phyloP scores from a whole-genome alignment of 2,113 vertebrate species.

The Heterotilapia buettikoferi region DNA sequence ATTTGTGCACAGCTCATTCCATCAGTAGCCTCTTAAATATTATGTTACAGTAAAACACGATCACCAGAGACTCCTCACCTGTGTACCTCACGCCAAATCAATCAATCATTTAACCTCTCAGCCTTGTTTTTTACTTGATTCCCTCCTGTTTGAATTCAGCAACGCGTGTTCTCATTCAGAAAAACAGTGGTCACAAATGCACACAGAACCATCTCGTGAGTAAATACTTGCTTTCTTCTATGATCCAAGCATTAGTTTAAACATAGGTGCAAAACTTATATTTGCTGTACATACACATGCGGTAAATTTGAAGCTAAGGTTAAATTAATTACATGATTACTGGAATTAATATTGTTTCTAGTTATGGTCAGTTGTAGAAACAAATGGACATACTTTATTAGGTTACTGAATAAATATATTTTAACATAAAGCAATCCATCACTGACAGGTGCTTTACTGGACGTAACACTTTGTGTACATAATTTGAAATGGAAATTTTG shows the following conservation, averaged over 20 bases:
- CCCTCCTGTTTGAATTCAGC: not conserved
- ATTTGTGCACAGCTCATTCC: not conserved
- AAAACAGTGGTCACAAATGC: not conserved
- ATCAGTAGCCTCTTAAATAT: not conserved
- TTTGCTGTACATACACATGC: not conserved
- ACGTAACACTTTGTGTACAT: not conserved
- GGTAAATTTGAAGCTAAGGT: not conserved
- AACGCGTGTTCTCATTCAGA: not conserved
- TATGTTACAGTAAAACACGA: not conserved
- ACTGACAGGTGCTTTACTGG: not conserved
- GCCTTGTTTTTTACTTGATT: not conserved
- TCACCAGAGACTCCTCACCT: not conserved
- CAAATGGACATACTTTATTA: not conserved
- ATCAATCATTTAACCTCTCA: not conserved
- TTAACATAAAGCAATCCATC: not conserved
- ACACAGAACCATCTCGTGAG: not conserved
- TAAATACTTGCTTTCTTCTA: not conserved
- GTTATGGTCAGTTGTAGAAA: not conserved
- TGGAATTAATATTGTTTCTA: not conserved
- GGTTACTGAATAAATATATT: not conserved
- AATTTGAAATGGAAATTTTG: conserved; percentile 29
- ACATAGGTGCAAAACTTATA: not conserved
- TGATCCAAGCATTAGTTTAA: not conserved
- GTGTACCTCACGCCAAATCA: not conserved
- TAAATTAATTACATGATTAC: not conserved